These are phyloP conservation scores for Clunio marinus DNA, from an alignment of 2,888 invertebrate species.

Conservation along the genomic window DNA sequence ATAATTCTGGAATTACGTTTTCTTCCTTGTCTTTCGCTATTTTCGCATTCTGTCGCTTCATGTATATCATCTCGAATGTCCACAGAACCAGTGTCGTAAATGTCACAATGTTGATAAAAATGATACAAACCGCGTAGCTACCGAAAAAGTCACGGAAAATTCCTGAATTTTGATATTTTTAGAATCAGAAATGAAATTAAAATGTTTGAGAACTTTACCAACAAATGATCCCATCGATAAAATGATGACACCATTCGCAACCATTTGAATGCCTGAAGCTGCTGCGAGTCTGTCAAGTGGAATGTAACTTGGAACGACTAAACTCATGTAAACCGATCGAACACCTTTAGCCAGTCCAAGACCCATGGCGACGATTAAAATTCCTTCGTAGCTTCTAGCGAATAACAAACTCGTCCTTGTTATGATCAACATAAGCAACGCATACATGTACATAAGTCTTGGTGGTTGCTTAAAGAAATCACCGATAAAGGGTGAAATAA, in stretches of 20 bases:
- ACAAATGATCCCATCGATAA: slow-evolving; percentile 60
- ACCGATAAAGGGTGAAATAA: slow-evolving; percentile 63
- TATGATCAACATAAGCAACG: slow-evolving; percentile 58
- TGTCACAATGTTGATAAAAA: slow-evolving; percentile 39
- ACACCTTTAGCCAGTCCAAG: slow-evolving; percentile 67
- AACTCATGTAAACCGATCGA: slow-evolving; percentile 6
- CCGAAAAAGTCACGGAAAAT: slow-evolving; percentile 37
- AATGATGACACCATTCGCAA: slow-evolving; percentile 62
- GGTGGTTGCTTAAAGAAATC: slow-evolving; percentile 60
- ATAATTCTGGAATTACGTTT: slow-evolving; percentile 16
- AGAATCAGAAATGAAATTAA: not conserved
- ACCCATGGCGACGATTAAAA: slow-evolving; percentile 55
- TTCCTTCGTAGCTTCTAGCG: slow-evolving; percentile 46
- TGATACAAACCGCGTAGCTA: slow-evolving; percentile 36
- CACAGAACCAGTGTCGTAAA: slow-evolving; percentile 36
- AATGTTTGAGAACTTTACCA: slow-evolving; percentile 53
- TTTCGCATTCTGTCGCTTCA: slow-evolving; percentile 18
- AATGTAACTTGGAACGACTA: slow-evolving; percentile 62
- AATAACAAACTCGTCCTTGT: slow-evolving; percentile 58
- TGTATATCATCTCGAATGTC: slow-evolving; percentile 36
- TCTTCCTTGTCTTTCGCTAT: not conserved
- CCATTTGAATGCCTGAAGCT: slow-evolving; percentile 67
- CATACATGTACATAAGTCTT: slow-evolving; percentile 61
- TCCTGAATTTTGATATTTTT: slow-evolving; percentile 29
- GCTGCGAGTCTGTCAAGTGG: slow-evolving; percentile 63